Percentiles rank a stretch among this genome's conserved stretches.
phyloP scores from a whole-genome alignment of 2,797 vertebrate genomes.

The Prunella strophiata region DNA sequence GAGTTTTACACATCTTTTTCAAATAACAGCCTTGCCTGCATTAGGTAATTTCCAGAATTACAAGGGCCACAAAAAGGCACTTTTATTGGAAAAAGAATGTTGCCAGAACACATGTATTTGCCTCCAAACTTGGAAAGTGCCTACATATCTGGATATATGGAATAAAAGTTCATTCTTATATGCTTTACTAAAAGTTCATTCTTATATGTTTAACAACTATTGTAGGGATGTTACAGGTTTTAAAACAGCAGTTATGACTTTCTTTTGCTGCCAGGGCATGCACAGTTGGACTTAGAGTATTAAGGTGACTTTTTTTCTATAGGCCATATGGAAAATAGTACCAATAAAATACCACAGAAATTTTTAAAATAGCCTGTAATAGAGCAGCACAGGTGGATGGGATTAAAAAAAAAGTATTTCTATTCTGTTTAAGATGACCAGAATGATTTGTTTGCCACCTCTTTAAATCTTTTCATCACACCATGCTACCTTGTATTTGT shows the following conservation, averaged over 20 bases:
- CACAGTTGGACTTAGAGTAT: slow-evolving; percentile 11
- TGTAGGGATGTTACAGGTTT: not conserved
- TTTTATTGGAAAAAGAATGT: not conserved
- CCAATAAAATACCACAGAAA: slow-evolving; percentile 23
- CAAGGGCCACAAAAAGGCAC: not conserved
- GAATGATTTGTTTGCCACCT: not conserved
- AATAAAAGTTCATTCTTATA: not conserved
- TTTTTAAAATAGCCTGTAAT: slow-evolving; percentile 42
- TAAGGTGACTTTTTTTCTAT: slow-evolving; percentile 23
- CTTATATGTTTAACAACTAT: not conserved
- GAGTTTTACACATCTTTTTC: not conserved
- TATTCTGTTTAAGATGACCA: not conserved
- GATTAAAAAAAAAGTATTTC: not conserved
- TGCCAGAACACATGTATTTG: not conserved
- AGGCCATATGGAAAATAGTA: slow-evolving; percentile 29
- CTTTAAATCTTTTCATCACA: not conserved
- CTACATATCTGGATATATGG: not conserved
- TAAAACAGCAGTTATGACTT: slow-evolving; percentile 14
- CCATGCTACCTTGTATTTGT: not conserved
- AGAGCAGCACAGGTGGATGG: not conserved
- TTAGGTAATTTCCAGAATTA: slow-evolving; percentile 5
- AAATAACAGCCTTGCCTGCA: not conserved
- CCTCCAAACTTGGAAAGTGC: not conserved
- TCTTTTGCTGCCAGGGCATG: slow-evolving; percentile 5
- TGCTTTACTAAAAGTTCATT: not conserved